Conservation (phyloP, 2,888 invertebrate genomes). For the Epicampocera succincta region DNA sequence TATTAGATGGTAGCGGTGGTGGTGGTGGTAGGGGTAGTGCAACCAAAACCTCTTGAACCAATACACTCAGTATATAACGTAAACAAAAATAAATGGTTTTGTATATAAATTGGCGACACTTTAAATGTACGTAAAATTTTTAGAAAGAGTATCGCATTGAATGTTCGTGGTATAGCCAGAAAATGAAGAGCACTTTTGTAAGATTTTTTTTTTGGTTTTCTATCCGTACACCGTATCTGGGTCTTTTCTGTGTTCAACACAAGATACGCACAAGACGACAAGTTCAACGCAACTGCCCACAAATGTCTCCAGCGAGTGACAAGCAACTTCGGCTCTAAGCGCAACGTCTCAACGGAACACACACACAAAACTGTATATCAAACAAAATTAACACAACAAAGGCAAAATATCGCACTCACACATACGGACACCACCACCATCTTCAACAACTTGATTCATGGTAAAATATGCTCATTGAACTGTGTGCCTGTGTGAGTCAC, state of each 20-base stretch:
- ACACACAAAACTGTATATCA: slow-evolving; percentile 15
- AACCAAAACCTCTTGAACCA: neutral
- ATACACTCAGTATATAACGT: slow-evolving; percentile 44
- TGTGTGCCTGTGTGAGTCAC: slow-evolving; percentile 36
- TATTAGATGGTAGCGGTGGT: slow-evolving; percentile 69
- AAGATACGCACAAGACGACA: slow-evolving; percentile 79
- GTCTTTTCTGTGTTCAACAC: slow-evolving; percentile 49
- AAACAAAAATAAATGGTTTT: slow-evolving; percentile 42
- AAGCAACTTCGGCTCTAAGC: slow-evolving; percentile 70
- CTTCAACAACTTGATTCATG: slow-evolving; percentile 51
- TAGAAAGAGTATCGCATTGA: slow-evolving; percentile 57
- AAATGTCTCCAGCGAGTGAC: slow-evolving; percentile 74
- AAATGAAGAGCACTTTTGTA: slow-evolving; percentile 54
- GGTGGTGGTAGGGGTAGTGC: slow-evolving; percentile 60
- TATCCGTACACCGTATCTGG: slow-evolving; percentile 62
- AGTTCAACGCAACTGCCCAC: slow-evolving; percentile 80
- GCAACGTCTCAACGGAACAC: slow-evolving; percentile 59
- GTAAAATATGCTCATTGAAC: slow-evolving; percentile 37
- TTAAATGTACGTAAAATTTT: slow-evolving; percentile 43
- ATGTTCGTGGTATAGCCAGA: slow-evolving; percentile 46
- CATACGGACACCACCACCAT: slow-evolving; percentile 69
- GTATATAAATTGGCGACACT: slow-evolving; percentile 61
- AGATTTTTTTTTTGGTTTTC: slow-evolving; percentile 21
- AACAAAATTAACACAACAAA: slow-evolving; percentile 30
- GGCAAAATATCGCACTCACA: slow-evolving; percentile 35